Conservation (phyloP, 2,113 vertebrate species). For the Dasyurus viverrinus region DNA sequence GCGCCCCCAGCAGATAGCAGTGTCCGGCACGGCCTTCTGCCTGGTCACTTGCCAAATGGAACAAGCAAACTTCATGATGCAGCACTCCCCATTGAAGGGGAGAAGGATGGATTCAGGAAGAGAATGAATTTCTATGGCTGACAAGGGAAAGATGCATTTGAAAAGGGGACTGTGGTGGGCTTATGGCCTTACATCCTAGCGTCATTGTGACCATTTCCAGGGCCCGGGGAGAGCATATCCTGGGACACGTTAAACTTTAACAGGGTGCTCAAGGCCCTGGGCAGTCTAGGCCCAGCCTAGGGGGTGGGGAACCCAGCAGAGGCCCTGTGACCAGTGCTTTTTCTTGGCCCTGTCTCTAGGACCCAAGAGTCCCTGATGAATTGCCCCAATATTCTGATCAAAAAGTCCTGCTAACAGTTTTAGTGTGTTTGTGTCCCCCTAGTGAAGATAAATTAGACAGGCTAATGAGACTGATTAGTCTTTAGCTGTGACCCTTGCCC, state of each 20-base stretch:
- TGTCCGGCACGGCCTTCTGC: neutral
- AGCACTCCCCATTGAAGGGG: neutral
- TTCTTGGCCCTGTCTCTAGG: constrained; percentile 86
- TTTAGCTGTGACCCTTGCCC: constrained; percentile 88
- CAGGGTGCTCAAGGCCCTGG: constrained; percentile 57
- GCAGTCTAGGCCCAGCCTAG: constrained; percentile 42
- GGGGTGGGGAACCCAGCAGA: constrained; percentile 62
- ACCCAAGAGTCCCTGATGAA: constrained; percentile 90
- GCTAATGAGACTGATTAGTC: constrained; percentile 92
- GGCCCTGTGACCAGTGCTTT: constrained; percentile 77
- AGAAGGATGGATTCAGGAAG: neutral
- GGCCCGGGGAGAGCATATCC: constrained; percentile 68
- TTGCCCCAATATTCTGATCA: constrained; percentile 86
- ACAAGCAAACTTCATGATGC: neutral
- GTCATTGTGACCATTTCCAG: constrained; percentile 62
- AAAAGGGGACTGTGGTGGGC: constrained; percentile 46
- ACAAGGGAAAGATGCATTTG: constrained; percentile 64
- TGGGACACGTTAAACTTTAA: constrained; percentile 83
- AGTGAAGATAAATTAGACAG: constrained; percentile 92
- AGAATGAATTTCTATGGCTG: constrained; percentile 29
- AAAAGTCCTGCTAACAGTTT: constrained; percentile 85
- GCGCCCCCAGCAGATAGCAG: neutral
- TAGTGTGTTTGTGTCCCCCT: constrained; percentile 86
- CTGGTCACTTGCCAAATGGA: neutral
- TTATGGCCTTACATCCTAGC: constrained; percentile 60